These are phyloP conservation scores for Nowickia ferox DNA, from an alignment of 2,888 invertebrate genomes.

Conservation along the genomic window DNA sequence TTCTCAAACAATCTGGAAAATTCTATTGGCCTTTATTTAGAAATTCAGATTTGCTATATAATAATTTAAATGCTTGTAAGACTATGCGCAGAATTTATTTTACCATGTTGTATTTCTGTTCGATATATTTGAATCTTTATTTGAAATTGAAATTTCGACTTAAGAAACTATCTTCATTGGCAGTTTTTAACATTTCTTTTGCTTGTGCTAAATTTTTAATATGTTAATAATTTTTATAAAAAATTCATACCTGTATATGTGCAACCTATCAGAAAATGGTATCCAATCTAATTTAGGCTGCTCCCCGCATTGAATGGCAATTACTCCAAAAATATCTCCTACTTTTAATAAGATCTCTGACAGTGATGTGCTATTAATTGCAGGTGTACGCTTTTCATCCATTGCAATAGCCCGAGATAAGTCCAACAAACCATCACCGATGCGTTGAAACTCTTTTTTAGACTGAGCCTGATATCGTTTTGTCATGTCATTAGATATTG, in stretches of 20 bases:
- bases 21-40: too few relatives aligned
- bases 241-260: constrained; percentile 88
- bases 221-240: not conserved
- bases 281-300: constrained; percentile 96
- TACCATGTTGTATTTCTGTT: too few relatives aligned
- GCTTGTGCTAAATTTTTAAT: not conserved
- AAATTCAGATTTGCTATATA: too few relatives aligned
- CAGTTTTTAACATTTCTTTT: too few relatives aligned
- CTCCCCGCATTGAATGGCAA: constrained; percentile 94
- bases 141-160: too few relatives aligned
- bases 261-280: constrained; percentile 94
- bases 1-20: too few relatives aligned
- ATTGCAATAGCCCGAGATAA: constrained; percentile 92
- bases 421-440: constrained; percentile 93
- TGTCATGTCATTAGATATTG: constrained; percentile 91
- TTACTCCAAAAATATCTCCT: constrained; percentile 94
- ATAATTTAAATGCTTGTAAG: too few relatives aligned
- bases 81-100: too few relatives aligned
- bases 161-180: too few relatives aligned
- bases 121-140: too few relatives aligned
- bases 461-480: constrained; percentile 90
- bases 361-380: constrained; percentile 86
- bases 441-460: constrained; percentile 92
- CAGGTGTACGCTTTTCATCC: constrained; percentile 86
- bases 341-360: constrained; percentile 93